phyloP scores from a whole-genome alignment of 2,888 invertebrate genomes.

The Spodoptera exigua region DNA sequence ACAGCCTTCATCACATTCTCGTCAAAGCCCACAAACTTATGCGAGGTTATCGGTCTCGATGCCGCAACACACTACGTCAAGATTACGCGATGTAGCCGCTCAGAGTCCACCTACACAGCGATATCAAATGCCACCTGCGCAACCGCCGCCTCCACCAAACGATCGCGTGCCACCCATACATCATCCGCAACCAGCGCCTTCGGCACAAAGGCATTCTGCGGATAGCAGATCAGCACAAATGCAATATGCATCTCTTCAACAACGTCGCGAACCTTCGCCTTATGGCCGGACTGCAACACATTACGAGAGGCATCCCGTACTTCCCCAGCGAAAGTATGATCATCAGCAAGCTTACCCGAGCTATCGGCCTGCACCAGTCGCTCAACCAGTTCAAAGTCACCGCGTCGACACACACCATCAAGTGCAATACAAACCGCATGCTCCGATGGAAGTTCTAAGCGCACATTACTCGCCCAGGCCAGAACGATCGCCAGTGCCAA shows the following conservation, averaged over 20 bases:
- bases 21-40: conserved; percentile 83
- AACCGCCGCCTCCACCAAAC: conserved; percentile 82
- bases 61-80: conserved; percentile 76
- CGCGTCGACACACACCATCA: conserved; percentile 78
- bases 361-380: conserved; percentile 75
- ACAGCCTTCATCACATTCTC: conserved; percentile 76
- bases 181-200: conserved; percentile 75
- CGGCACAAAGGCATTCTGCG: conserved; percentile 71
- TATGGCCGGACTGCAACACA: conserved; percentile 73
- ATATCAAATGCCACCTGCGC: conserved; percentile 72
- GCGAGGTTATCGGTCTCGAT: conserved; percentile 78
- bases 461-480: conserved; percentile 75
- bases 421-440: conserved; percentile 74
- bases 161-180: conserved; percentile 86
- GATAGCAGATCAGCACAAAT: conserved; percentile 75
- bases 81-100: conserved; percentile 75
- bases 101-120: conserved; percentile 79
- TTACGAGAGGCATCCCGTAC: conserved; percentile 78
- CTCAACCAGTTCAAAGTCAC: conserved; percentile 77
- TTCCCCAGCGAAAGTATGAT: conserved; percentile 82
- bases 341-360: conserved; percentile 84
- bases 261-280: conserved; percentile 79
- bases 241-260: conserved; percentile 72
- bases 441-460: conserved; percentile 71
- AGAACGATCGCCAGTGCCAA: conserved; percentile 75